Percentiles rank a stretch among this genome's conserved stretches.
These are phyloP conservation scores for Notarius quadriscutis DNA, from an alignment of 2,113 vertebrate species.

Conservation along the genomic window DNA sequence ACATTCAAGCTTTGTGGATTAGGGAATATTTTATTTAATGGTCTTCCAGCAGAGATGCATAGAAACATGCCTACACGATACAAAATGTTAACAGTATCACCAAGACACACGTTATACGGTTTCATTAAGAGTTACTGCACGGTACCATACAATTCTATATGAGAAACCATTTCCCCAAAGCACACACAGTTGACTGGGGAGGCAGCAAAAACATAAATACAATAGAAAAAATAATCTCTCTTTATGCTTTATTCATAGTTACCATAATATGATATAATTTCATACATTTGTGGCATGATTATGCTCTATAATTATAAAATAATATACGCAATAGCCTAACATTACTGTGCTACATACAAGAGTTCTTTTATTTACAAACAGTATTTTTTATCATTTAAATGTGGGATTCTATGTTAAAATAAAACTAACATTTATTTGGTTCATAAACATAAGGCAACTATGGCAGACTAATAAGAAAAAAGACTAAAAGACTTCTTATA, in stretches of 20 bases:
- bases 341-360: slow-evolving; percentile 69
- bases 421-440: slow-evolving; percentile 55
- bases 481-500: slow-evolving; percentile 4
- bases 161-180: slow-evolving; percentile 52
- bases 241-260: slow-evolving; percentile 25
- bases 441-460: slow-evolving; percentile 77
- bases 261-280: slow-evolving; percentile 38
- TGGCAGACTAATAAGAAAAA: slow-evolving; percentile 65
- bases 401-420: slow-evolving; percentile 53
- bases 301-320: slow-evolving; percentile 1
- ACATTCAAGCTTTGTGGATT: slow-evolving; percentile 10
- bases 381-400: slow-evolving; percentile 50
- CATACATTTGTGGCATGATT: slow-evolving; percentile 37
- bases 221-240: slow-evolving; percentile 59
- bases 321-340: slow-evolving; percentile 39
- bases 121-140: slow-evolving; percentile 47
- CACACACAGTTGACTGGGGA: slow-evolving; percentile 48
- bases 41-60: slow-evolving; percentile 70
- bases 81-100: slow-evolving; percentile 52
- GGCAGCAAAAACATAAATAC: slow-evolving; percentile 46
- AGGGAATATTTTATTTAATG: slow-evolving; percentile 64
- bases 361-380: slow-evolving; percentile 64
- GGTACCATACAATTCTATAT: slow-evolving; percentile 52
- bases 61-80: slow-evolving; percentile 68
- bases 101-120: slow-evolving; percentile 55